phyloP scores from a whole-genome alignment of 2,797 vertebrate genomes.

The Simalia tracyae region DNA sequence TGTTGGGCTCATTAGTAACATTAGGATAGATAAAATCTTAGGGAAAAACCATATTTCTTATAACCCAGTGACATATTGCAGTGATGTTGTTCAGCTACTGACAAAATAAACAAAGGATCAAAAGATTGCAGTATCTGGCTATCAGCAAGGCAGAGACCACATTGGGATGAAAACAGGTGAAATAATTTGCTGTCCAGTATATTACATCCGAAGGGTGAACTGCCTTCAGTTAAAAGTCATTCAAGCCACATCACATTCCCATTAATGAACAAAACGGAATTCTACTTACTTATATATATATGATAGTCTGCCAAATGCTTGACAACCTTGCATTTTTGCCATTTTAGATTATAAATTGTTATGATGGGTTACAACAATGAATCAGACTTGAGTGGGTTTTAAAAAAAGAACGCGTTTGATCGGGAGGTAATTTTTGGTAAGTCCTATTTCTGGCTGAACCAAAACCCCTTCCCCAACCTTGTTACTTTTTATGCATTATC shows the following conservation, averaged over 20 bases:
- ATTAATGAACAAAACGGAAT: neutral
- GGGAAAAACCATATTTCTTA: neutral
- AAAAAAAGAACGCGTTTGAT: neutral
- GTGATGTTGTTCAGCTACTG: neutral
- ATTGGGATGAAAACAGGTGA: neutral
- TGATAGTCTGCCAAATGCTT: neutral
- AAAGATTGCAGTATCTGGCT: neutral
- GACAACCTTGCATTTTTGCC: neutral
- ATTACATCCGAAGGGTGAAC: neutral
- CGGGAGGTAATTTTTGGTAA: neutral
- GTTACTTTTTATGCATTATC: no score
- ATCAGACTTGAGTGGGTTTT: neutral
- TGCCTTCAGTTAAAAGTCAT: neutral
- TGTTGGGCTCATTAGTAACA: neutral
- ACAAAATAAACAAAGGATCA: slow-evolving; percentile 1
- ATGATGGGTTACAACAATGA: neutral
- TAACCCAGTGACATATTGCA: neutral
- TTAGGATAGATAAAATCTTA: neutral
- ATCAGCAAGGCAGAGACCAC: neutral
- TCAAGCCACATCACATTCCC: neutral
- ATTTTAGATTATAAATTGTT: neutral
- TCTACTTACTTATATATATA: neutral
- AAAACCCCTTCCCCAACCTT: neutral
- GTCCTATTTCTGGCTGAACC: neutral
- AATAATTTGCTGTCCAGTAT: neutral